These are phyloP conservation scores for Bucco capensis DNA, from an alignment of 2,113 vertebrate species.

Conservation along the genomic window DNA sequence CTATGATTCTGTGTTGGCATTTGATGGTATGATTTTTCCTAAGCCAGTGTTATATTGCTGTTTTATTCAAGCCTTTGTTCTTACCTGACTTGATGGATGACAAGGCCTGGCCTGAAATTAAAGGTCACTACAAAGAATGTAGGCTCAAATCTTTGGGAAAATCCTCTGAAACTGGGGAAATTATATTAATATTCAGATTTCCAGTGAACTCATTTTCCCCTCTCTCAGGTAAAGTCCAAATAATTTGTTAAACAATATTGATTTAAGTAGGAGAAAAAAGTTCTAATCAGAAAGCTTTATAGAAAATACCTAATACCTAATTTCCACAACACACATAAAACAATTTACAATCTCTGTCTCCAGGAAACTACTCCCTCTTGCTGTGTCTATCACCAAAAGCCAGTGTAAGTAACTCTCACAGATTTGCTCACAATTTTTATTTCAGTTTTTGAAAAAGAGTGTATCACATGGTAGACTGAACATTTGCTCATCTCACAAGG, in stretches of 20 bases:
- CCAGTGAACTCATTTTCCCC: not conserved
- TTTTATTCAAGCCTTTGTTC: not conserved
- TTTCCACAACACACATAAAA: not conserved
- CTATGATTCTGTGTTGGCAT: too few relatives aligned
- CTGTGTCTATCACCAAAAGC: not conserved
- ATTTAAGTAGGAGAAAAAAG: not conserved
- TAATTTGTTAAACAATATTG: not conserved
- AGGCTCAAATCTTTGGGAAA: not conserved
- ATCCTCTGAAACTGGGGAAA: not conserved
- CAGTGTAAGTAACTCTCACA: not conserved
- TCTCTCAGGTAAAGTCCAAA: not conserved
- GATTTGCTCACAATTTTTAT: not conserved
- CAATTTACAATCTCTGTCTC: not conserved
- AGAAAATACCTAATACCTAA: not conserved
- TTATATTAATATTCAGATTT: not conserved
- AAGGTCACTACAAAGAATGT: not conserved
- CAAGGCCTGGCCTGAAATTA: not conserved
- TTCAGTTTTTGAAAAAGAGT: not conserved
- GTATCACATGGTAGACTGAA: not conserved
- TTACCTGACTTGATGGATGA: not conserved
- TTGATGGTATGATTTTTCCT: not conserved
- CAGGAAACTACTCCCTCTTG: not conserved
- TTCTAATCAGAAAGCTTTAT: not conserved
- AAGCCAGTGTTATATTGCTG: not conserved
- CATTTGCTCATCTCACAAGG: not conserved